Evolutionary conservation across 2,797 vertebrate genomes (phyloP).

Genomic region (Limosa lapponica): DNA sequence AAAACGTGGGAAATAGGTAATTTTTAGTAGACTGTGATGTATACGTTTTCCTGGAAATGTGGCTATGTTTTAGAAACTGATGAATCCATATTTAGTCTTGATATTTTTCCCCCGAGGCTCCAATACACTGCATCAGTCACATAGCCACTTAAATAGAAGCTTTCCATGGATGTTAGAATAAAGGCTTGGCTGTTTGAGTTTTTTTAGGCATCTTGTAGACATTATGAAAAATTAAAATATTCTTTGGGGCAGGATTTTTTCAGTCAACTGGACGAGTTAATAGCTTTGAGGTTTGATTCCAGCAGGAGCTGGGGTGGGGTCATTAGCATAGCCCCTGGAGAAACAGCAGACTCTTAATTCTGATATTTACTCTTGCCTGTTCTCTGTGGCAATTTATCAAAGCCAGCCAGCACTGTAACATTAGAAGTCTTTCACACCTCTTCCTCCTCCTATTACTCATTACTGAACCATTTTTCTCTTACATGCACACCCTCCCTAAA

Average conservation of each 20-base stretch:
- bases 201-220: slow-evolving; percentile 32
- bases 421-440: background rate
- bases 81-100: slow-evolving; percentile 49
- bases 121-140: slow-evolving; percentile 13
- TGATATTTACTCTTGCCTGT: slow-evolving; percentile 19
- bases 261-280: slow-evolving; percentile 3
- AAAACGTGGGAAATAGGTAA: slow-evolving; percentile 7
- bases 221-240: slow-evolving; percentile 62
- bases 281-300: slow-evolving; percentile 37
- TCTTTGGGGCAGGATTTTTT: slow-evolving; percentile 38
- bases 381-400: slow-evolving; percentile 22
- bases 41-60: slow-evolving; percentile 22
- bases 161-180: slow-evolving; percentile 26
- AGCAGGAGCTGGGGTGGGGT: background rate
- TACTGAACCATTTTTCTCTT: background rate
- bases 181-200: background rate
- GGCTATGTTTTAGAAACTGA: slow-evolving; percentile 43
- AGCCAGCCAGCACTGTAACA: background rate
- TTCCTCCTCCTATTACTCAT: background rate
- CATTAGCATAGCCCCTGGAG: slow-evolving; percentile 10
- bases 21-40: slow-evolving; percentile 24
- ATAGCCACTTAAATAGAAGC: background rate
- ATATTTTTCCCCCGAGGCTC: slow-evolving; percentile 36
- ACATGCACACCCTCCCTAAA: background rate
- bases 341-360: slow-evolving; percentile 19